These are phyloP conservation scores for Myodes glareolus DNA, from an alignment of 2,113 vertebrate species.

Conservation along the genomic window DNA sequence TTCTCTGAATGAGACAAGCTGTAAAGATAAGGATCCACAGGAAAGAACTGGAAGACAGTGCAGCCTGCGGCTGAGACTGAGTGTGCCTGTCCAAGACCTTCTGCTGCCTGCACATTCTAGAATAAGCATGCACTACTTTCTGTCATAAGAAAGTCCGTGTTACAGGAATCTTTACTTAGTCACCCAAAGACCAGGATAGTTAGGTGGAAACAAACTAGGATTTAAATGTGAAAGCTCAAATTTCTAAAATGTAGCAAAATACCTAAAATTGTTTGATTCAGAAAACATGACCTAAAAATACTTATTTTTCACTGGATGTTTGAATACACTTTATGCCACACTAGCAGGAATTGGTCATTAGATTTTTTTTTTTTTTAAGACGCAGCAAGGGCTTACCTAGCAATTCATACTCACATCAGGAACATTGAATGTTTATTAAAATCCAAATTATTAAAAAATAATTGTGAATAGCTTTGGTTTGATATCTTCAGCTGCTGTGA, in stretches of 20 bases:
- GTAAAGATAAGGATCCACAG: neutral
- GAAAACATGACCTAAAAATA: constrained; percentile 35
- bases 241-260: constrained; percentile 58
- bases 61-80: neutral
- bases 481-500: neutral
- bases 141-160: neutral
- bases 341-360: neutral
- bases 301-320: constrained; percentile 14
- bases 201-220: constrained; percentile 22
- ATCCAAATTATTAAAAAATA: neutral
- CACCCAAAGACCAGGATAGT: neutral
- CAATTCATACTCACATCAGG: neutral
- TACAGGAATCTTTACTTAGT: neutral
- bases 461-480: constrained; percentile 5
- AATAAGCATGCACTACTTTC: neutral
- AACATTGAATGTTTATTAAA: neutral
- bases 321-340: neutral
- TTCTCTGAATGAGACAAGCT: neutral
- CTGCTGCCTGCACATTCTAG: neutral
- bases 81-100: neutral
- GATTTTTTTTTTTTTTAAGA: neutral
- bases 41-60: constrained; percentile 9
- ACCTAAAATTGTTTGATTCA: neutral
- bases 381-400: neutral
- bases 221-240: constrained; percentile 24